A percentile compares a stretch with the other conserved stretches of the same genome.
phyloP scores from a whole-genome alignment of 2,113 vertebrate species.

The Ochotona curzoniae region DNA sequence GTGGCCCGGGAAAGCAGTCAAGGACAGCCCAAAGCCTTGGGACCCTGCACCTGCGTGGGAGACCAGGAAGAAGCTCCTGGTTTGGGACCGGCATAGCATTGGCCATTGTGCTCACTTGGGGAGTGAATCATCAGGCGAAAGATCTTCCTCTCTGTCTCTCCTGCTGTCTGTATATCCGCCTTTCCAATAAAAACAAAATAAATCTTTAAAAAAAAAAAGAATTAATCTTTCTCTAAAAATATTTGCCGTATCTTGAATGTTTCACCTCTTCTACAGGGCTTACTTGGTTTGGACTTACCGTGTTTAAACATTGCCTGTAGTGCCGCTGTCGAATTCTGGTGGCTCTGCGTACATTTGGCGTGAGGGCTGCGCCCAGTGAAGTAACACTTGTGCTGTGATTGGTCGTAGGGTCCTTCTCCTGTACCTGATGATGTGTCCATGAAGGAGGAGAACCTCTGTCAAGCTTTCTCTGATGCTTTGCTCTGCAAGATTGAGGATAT shows the following conservation, averaged over 20 bases:
- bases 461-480: conserved; percentile 93
- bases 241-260: not conserved
- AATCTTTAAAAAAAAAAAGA: too few relatives aligned
- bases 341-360: not conserved
- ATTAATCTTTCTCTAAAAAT: not conserved
- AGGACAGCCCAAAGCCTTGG: too few relatives aligned
- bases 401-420: conserved; percentile 74
- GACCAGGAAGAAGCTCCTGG: too few relatives aligned
- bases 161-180: too few relatives aligned
- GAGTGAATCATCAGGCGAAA: too few relatives aligned
- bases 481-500: conserved; percentile 91
- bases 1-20: too few relatives aligned
- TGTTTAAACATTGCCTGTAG: not conserved
- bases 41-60: too few relatives aligned
- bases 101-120: too few relatives aligned
- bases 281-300: not conserved
- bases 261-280: too few relatives aligned
- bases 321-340: not conserved
- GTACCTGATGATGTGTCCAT: conserved; percentile 86
- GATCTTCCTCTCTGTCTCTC: too few relatives aligned
- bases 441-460: conserved; percentile 92
- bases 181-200: too few relatives aligned
- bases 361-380: not conserved
- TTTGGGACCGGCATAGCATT: too few relatives aligned
- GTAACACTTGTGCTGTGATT: not conserved